Percentiles rank a stretch among this genome's conserved stretches.
phyloP scores from a whole-genome alignment of 2,113 vertebrate genomes.

The Boulengeromyrus knoepffleri region DNA sequence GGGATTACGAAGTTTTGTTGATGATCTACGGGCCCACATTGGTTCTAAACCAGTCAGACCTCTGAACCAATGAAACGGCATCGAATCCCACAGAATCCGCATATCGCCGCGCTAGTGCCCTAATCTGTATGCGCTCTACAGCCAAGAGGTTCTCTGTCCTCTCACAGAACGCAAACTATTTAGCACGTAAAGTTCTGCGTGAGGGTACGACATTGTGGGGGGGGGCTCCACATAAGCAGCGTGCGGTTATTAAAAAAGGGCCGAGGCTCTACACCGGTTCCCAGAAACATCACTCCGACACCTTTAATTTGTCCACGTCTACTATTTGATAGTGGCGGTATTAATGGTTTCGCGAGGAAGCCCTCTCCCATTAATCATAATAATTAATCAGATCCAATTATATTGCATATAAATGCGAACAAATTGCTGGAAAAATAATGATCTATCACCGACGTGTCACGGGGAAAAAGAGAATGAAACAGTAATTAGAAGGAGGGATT shows the following conservation, averaged over 20 bases:
- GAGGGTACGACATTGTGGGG: background rate
- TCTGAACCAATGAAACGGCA: background rate
- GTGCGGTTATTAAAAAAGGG: constrained; percentile 59
- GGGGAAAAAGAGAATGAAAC: constrained; percentile 87
- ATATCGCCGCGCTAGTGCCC: background rate
- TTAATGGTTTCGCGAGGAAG: constrained; percentile 86
- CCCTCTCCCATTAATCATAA: constrained; percentile 98
- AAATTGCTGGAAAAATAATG: constrained; percentile 99
- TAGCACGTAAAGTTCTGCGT: background rate
- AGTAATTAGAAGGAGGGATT: constrained; percentile 94
- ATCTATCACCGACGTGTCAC: constrained; percentile 97
- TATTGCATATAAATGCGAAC: constrained; percentile 99
- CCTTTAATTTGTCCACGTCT: constrained; percentile 82
- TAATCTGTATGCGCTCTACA: no score
- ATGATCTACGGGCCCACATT: constrained; percentile 53
- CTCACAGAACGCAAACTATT: background rate
- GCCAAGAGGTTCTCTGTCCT: background rate
- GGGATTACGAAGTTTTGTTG: constrained; percentile 20
- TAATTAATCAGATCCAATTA: constrained; percentile 99
- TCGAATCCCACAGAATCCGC: background rate
- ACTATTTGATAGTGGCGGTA: constrained; percentile 76
- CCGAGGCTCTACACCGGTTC: constrained; percentile 42
- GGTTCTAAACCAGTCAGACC: constrained; percentile 45
- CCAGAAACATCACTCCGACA: constrained; percentile 65
- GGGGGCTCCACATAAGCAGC: constrained; percentile 27